Evolutionary conservation across 2,797 vertebrate species (phyloP), one percentile per base, ranked within the genome.

Genomic region (Columba guinea): DNA sequence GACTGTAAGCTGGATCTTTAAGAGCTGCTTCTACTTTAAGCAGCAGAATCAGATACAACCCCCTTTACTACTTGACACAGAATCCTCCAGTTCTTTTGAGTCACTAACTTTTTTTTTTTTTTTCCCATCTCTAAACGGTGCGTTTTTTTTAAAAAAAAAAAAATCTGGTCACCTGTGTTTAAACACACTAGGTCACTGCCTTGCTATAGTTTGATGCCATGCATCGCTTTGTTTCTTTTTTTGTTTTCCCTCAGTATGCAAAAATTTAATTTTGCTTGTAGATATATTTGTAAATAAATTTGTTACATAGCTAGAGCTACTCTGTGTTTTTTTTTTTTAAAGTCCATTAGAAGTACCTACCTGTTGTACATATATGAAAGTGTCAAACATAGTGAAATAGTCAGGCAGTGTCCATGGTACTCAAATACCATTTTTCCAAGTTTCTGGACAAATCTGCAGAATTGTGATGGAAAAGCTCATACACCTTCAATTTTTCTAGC

Each of bases 21-120:
- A 62, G 63, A 78, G 35, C 52, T 83, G 64, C 52, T 95, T 87
- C 87, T 94, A 73, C 59, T 95, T 95, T 65, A 82, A 87, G 63
- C 21, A 55, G 39, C 55, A 87, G 60, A 73, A 49, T 68, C 51
- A 76, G 70, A 92, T 84, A 88, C n/a, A 81, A 58, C 14, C 26
- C 27, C 32, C 32, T 81, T 89, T 64, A 93, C 46, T 53, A 84
- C 52, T n/a, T 91, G 74, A 53, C 67, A 93, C n/a, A 65, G 55
- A 92, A 71, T 75, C 51, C 56, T 71, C 39, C 32, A 60, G 53
- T 74, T 69, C 88, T 93, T 93, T 81, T 84, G 35, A 93, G 74
- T 84, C 35, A 65, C 62, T 80, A 41, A 76, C 51, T 24, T 62
- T 69, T 78, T 70, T 62, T 69, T 35, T 35, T 35, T 35, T 78